These are phyloP conservation scores for Apodemus sylvaticus DNA, from an alignment of 2,113 vertebrate genomes.

Conservation along the genomic window DNA sequence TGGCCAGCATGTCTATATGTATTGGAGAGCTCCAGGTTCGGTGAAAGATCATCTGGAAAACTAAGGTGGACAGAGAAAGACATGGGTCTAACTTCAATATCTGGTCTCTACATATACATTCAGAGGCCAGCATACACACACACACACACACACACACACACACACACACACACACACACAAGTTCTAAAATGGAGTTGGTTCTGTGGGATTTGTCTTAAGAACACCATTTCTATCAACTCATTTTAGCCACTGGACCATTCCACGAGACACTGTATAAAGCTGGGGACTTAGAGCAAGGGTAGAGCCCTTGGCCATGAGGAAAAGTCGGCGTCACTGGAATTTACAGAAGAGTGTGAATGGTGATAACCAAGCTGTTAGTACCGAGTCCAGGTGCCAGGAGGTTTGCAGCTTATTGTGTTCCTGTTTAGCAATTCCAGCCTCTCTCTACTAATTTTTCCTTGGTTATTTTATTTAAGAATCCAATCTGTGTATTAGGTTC, in stretches of 20 bases:
- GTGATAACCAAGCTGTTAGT: not conserved
- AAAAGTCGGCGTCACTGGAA: not conserved
- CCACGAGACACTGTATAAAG: not conserved
- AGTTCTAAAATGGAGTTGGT: not conserved
- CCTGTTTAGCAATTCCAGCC: not conserved
- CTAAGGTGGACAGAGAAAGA: not conserved
- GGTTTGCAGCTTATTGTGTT: not conserved
- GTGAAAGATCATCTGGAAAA: too few species aligned
- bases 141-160: too few species aligned
- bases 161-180: not conserved
- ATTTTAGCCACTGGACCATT: not conserved
- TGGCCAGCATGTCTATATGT: not conserved
- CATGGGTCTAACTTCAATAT: not conserved
- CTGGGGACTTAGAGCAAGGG: too few species aligned
- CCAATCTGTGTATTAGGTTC: not conserved
- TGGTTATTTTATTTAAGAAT: conserved; percentile 1
- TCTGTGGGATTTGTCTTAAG: not conserved
- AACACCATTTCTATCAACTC: not conserved
- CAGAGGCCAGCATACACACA: accelerated
- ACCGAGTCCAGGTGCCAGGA: accelerated
- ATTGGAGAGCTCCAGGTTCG: not conserved
- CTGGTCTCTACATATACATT: not conserved
- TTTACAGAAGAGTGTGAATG: not conserved
- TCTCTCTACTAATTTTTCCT: not conserved
- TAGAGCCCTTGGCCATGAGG: not conserved